These are phyloP conservation scores for Pedetes capensis DNA, from an alignment of 2,113 vertebrate genomes.

Conservation along the genomic window DNA sequence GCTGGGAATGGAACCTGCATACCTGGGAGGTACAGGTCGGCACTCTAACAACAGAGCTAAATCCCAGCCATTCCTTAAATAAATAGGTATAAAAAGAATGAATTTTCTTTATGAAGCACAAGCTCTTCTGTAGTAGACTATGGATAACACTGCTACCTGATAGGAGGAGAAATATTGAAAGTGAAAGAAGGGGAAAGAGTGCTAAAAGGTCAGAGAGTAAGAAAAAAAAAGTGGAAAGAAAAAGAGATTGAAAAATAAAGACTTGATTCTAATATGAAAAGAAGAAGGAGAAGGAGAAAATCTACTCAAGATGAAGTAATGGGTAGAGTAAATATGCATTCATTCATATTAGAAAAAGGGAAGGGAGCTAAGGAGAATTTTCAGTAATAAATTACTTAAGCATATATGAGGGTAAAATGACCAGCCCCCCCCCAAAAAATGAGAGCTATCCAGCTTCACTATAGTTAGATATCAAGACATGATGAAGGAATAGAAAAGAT, in stretches of 20 bases:
- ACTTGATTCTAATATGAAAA: neutral
- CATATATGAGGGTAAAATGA: no score
- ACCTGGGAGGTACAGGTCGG: no score
- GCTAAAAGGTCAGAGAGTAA: no score
- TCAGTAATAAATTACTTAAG: neutral
- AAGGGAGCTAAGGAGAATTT: neutral
- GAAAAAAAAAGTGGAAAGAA: neutral
- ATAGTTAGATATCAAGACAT: no score
- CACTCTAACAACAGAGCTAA: no score
- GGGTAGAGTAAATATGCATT: neutral
- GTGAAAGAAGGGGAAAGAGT: neutral
- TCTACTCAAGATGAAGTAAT: neutral
- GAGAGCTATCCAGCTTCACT: no score
- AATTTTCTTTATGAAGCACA: neutral
- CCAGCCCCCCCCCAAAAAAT: no score
- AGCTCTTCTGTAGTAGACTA: neutral
- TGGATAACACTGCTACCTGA: neutral
- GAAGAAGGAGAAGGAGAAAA: neutral
- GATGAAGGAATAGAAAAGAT: no score
- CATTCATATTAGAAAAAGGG: neutral
- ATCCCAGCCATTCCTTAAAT: no score
- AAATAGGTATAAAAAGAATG: no score
- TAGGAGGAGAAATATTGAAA: neutral
- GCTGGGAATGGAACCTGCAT: no score
- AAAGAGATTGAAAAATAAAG: neutral